A percentile compares a stretch with the other conserved stretches of the same genome.
Conservation (phyloP, 35 echinoderm and acorn worm species). For the Lytechinus variegatus region DNA sequence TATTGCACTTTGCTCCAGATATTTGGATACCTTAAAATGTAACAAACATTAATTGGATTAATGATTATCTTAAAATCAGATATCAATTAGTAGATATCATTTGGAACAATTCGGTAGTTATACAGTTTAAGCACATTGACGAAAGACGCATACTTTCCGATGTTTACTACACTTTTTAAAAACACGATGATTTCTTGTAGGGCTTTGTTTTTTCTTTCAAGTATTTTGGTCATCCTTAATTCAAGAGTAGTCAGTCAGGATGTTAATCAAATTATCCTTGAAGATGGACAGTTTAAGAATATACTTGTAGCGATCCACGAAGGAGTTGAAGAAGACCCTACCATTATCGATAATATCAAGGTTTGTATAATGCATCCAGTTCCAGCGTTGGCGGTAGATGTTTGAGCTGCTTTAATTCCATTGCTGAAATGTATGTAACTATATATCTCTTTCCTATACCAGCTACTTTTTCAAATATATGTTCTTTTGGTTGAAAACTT, state of each 20-base stretch:
- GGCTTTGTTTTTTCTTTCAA: not conserved
- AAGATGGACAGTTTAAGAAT: constrained; percentile 5
- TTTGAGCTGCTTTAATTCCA: no score
- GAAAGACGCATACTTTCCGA: not conserved
- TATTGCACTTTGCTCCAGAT: not conserved
- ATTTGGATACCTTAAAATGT: not conserved
- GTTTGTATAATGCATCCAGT: not conserved
- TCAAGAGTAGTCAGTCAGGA: not conserved
- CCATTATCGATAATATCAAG: not conserved
- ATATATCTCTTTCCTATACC: no score
- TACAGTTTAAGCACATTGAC: not conserved
- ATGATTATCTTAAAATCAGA: not conserved
- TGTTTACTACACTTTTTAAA: not conserved
- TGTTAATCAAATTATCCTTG: not conserved
- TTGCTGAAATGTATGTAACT: no score
- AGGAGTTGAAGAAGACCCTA: not conserved
- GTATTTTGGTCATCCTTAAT: not conserved
- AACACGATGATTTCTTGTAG: not conserved
- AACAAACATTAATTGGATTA: not conserved
- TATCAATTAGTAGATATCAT: not conserved
- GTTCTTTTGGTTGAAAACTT: no score
- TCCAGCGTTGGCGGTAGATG: no score
- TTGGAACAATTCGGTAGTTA: not conserved
- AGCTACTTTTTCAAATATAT: no score
- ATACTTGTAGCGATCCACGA: not conserved